Base-by-base conservation (phyloP, 2,888 invertebrate species). In the Ormyrus thymus region DNA sequence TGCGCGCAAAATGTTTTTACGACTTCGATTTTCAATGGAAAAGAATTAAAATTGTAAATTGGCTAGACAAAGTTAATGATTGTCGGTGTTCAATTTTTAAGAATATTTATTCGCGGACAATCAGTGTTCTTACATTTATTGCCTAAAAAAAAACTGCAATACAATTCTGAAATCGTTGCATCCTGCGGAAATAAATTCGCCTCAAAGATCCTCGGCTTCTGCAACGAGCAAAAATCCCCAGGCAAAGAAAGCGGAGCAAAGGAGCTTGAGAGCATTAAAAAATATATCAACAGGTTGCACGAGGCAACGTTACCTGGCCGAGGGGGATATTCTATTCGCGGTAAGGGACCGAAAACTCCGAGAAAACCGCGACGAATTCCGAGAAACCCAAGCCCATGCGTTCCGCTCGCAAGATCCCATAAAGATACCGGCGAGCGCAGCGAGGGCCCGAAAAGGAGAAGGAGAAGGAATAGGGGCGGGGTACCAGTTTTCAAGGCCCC, bases 351-450 rank as follows among this genome's bases (percentile, higher is more conserved):
- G 82, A 80, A 86, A 89, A 87, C 83, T 89, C 89, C 84, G 84
- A 87, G 89, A 89, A 89, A 89, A 86, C 84, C 82, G 81, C 79
- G 82, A 50, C 72, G 82, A 85, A 87, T 89, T 89, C 89, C 84
- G 75, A 82, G 89, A 89, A 89, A 76, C 78, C 76, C 77, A 78
- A 80, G 82, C 79, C 83, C 80, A 70, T 76, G 64, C 43, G 70
- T 75, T 75, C 51, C 68, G 61, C 69, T 69, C 58, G 51, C 56
- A 56, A 79, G 79, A 78, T 78, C 78, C 78, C 50, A 73, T 68
- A 73, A 73, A 78, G 78, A 78, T 78, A 78, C 71, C 55, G 45
- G 15, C n/a, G 75, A 76, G 75, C 70, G 65, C 9, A 56, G 61
- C 10, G 50, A 73, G 55, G 13, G 45, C 15, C 48, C 45, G 56